Conservation (phyloP, 2,797 vertebrate genomes). For the Apodemus agrarius region DNA sequence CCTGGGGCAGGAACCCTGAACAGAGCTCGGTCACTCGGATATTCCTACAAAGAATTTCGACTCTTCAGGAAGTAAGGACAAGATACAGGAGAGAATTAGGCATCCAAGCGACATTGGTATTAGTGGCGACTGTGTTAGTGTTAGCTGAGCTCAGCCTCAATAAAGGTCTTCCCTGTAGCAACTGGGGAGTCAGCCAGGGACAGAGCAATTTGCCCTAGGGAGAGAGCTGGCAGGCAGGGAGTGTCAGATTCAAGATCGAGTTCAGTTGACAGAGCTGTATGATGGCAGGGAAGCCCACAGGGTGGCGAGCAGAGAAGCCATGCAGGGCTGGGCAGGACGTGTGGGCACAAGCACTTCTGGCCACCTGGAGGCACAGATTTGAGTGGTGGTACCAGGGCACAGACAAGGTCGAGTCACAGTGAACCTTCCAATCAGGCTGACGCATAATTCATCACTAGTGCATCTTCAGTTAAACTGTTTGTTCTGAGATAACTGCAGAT, state of each 20-base stretch:
- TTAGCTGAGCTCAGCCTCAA: neutral
- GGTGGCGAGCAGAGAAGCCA: neutral
- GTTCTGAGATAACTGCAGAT: neutral
- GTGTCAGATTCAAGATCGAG: too few species aligned
- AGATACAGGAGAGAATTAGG: neutral
- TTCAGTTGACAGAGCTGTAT: too few species aligned
- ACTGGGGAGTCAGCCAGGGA: neutral
- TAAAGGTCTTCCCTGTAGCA: neutral
- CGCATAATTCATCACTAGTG: neutral
- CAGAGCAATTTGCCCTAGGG: neutral
- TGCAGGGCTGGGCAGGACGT: neutral
- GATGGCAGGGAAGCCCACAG: neutral
- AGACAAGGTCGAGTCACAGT: neutral
- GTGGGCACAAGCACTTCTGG: neutral
- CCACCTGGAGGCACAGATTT: neutral
- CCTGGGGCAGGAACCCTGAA: neutral
- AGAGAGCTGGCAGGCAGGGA: neutral
- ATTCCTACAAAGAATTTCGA: neutral
- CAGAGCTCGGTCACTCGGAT: neutral
- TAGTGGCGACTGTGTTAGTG: neutral
- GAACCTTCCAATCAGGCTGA: neutral
- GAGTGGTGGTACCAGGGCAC: too few species aligned
- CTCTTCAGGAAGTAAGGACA: neutral
- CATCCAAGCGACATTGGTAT: too few species aligned
- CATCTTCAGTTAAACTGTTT: neutral